Percentiles rank a stretch among this genome's conserved stretches.
These are phyloP conservation scores for Falco columbarius DNA, from an alignment of 2,797 vertebrate species.

Conservation along the genomic window DNA sequence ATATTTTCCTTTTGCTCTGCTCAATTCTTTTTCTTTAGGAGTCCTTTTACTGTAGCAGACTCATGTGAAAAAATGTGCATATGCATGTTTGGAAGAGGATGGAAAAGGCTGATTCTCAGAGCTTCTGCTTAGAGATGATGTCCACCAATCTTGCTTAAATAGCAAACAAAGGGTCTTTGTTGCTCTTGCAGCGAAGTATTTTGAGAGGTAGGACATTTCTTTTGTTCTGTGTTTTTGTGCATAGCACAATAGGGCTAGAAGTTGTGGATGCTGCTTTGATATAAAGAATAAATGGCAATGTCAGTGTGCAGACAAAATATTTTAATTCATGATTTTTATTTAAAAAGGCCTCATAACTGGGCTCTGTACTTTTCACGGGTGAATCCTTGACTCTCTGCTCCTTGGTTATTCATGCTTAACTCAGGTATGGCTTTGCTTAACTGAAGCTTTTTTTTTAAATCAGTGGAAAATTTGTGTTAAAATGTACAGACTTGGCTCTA, in stretches of 20 bases:
- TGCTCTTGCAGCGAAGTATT: not conserved
- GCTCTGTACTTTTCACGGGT: not conserved
- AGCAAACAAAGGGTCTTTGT: slow-evolving; percentile 30
- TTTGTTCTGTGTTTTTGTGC: slow-evolving; percentile 46
- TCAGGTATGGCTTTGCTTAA: not conserved
- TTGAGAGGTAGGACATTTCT: not conserved
- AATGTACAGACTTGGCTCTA: not conserved
- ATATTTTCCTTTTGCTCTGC: slow-evolving; percentile 49
- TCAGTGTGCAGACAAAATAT: slow-evolving; percentile 2
- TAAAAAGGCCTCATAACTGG: not conserved
- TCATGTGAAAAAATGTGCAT: not conserved
- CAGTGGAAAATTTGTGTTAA: not conserved
- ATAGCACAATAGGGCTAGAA: slow-evolving; percentile 24
- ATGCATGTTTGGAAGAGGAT: not conserved
- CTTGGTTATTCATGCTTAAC: not conserved
- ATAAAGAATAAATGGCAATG: slow-evolving; percentile 30
- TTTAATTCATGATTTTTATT: slow-evolving; percentile 1
- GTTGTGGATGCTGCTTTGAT: slow-evolving; percentile 27
- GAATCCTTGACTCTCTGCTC: not conserved
- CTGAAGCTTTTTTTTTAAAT: not conserved
- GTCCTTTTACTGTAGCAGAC: not conserved
- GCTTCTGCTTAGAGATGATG: not conserved
- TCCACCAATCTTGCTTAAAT: slow-evolving; percentile 29
- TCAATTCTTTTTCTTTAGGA: slow-evolving; percentile 17
- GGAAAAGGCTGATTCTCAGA: slow-evolving; percentile 16